Base-by-base conservation (phyloP, 1,140 invertebrate genomes). In the Drosophila novamexicana region DNA sequence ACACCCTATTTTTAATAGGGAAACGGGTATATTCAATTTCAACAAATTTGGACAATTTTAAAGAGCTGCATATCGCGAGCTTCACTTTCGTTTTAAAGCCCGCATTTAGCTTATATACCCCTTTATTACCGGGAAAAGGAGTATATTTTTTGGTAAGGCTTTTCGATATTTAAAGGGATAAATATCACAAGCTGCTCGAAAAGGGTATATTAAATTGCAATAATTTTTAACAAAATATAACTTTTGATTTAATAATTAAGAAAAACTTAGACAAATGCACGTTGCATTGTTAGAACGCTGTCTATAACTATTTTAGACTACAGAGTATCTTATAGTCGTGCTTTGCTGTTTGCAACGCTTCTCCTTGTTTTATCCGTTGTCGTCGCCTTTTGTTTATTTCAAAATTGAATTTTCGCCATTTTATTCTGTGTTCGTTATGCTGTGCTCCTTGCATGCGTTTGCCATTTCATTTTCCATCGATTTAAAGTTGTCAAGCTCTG, bases 381-480 rank as follows among this genome's bases (percentile, higher is more conserved):
- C 56, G 14, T 71, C 40, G 50, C 57, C 74, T 67, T 76, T 79
- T 79, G 77, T 79, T 76, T 76, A 67, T 73, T 72, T 77, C 68
- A 79, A 79, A 79, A 79, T 79, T 79, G 74, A 79, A 77, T 79
- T 74, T 79, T 75, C 37, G 61, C 64, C 75, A 79, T 77, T 79
- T 79, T 56, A 68, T 79, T 74, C 64, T 61, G 32, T 42, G 44
- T 45, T 36, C 50, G 34, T 54, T 63, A 34, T 59, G 61, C 49
- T 54, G 42, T 65, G 29, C 36, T 61, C n/a, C 37, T 39, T 57
- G 37, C 52, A 62, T 67, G 50, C 70, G 40, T 56, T 66, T 66
- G 56, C 53, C 67, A 71, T 77, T 79, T 77, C 63, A 67, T 76
- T 79, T 67, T 59, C 40, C 32, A 72, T 79, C 74, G 74, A 77